These are phyloP conservation scores for Tauraco erythrolophus DNA, from an alignment of 2,113 vertebrate species.

Conservation along the genomic window DNA sequence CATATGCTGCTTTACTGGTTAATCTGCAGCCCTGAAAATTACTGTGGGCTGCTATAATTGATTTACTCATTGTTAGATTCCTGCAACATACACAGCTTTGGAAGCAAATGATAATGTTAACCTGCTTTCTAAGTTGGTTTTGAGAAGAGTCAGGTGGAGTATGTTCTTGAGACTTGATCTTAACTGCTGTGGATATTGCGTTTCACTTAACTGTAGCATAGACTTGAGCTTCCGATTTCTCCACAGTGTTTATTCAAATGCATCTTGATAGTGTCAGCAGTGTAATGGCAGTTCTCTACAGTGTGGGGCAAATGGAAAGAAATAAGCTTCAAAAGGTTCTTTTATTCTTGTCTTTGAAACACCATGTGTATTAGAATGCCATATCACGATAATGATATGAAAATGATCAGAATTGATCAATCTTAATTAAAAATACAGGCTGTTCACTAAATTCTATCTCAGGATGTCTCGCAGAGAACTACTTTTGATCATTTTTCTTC, in stretches of 20 bases:
- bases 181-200: background rate
- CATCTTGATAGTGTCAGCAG: background rate
- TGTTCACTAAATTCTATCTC: background rate
- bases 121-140: background rate
- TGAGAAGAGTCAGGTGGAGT: background rate
- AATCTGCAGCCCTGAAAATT: slow-evolving; percentile 41
- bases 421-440: background rate
- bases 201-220: background rate
- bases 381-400: background rate
- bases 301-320: background rate
- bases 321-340: background rate
- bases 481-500: background rate
- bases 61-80: slow-evolving; percentile 33
- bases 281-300: background rate
- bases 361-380: background rate
- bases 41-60: background rate
- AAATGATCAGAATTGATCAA: background rate
- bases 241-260: background rate
- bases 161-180: background rate
- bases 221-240: background rate
- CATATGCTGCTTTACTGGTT: slow-evolving; percentile 40
- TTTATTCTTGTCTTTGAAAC: background rate
- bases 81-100: background rate
- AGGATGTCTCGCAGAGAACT: background rate
- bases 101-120: background rate